Base-by-base conservation (phyloP, 1,140 invertebrate genomes). In the Macrotrachela quadricornifera region DNA sequence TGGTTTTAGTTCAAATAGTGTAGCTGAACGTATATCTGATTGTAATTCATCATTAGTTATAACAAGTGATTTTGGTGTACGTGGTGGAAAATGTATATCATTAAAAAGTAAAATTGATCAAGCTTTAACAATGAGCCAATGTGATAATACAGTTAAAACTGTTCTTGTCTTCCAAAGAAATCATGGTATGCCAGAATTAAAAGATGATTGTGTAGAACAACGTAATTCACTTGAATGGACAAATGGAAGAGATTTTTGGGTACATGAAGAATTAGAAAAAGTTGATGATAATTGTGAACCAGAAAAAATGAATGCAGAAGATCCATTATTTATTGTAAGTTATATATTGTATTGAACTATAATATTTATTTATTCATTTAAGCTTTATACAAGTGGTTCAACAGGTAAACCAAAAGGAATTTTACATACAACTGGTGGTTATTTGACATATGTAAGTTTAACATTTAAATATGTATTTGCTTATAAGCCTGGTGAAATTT, bases 351-450 rank as follows among this genome's bases (percentile, higher is more conserved):
- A 6, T 45, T 6, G 11, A 55, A n/a, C 54, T 30, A 30, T 4
- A 30, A 30, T 2, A 30, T 30, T 30, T 30, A 2, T 30, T 30
- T 30, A 30, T 30, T 30, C 8, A 4, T 30, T 30, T 30, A 4
- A 30, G 21, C 21, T 30, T 57, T 55, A 51, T 64, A 57, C 44
- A 57, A 84, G 86, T 71, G 90, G 90, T 15, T 91, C 85, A 0
- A 95, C 91, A 1, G 91, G 90, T 13, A 92, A 90, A 69, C 90
- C 91, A 0, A 97, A 97, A 70, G 91, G 90, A 40, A 86, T 96
- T 8, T 62, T 94, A 11, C 91, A 96, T 64, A 90, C 86, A 0
- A 83, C 80, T 0, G 88, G 77, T 0, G 91, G 91, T 9, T 96
- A 94, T 67, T 76, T 96, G 69, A 61, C 91, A 12, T 94, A 92